A percentile compares a stretch with the other conserved stretches of the same genome.
Evolutionary conservation across 2,113 vertebrate species (phyloP).

Genomic region (Pionites leucogaster): DNA sequence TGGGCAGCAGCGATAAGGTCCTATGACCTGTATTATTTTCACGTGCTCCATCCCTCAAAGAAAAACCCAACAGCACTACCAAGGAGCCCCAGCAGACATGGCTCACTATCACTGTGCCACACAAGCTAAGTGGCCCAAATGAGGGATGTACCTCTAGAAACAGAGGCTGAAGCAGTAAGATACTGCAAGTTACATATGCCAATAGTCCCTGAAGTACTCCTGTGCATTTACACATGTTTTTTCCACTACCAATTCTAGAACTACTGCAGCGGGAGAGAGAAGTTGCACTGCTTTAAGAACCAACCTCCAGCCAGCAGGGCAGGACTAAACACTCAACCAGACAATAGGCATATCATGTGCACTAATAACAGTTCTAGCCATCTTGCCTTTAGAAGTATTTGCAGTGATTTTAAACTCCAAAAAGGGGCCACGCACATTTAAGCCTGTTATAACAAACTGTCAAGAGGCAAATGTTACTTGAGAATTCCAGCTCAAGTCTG

Average conservation of each 20-base stretch:
- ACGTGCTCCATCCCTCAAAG: not conserved
- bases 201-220: not conserved
- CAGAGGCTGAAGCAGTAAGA: not conserved
- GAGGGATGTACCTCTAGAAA: accelerated
- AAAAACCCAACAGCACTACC: not conserved
- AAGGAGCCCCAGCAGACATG: not conserved
- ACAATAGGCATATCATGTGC: not conserved
- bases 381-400: not conserved
- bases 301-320: not conserved
- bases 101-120: accelerated
- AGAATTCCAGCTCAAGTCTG: not conserved
- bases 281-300: not conserved
- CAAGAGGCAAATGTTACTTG: not conserved
- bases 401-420: not conserved
- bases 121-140: not conserved
- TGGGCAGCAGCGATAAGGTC: accelerated
- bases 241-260: not conserved
- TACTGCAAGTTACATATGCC: not conserved
- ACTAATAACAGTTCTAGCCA: not conserved
- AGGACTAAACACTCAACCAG: not conserved
- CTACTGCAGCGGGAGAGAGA: not conserved
- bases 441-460: not conserved
- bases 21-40: not conserved
- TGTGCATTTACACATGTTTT: not conserved
- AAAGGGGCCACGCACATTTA: not conserved